Evolutionary conservation across 2,888 invertebrate genomes (phyloP).

Genomic region (Lamellibrachia satsuma): DNA sequence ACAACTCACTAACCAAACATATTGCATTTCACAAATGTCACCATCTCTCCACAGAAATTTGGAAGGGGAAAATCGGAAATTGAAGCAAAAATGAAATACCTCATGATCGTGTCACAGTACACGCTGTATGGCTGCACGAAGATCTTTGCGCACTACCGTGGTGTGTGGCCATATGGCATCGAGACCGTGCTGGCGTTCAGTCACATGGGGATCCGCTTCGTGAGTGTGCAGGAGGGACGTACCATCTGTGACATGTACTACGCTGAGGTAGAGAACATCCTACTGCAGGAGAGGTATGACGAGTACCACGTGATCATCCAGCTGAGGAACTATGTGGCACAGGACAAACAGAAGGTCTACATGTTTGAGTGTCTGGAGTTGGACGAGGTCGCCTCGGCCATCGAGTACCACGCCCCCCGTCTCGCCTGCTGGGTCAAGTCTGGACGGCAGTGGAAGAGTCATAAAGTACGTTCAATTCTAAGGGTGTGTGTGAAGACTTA

Average conservation of each 20-base stretch:
- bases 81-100: constrained; percentile 75
- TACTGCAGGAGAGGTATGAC: constrained; percentile 71
- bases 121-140: constrained; percentile 88
- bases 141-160: constrained; percentile 87
- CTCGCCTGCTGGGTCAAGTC: constrained; percentile 73
- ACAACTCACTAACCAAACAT: not conserved
- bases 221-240: constrained; percentile 90
- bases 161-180: constrained; percentile 88
- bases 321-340: constrained; percentile 74
- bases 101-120: constrained; percentile 96
- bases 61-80: constrained; percentile 28
- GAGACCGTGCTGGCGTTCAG: constrained; percentile 83
- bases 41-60: constrained; percentile 27
- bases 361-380: constrained; percentile 91
- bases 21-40: too few relatives aligned
- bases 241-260: constrained; percentile 91
- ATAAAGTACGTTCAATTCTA: constrained; percentile 18
- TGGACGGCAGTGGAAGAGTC: constrained; percentile 40
- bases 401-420: constrained; percentile 88
- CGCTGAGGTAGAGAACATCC: constrained; percentile 87
- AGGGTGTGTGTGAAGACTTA: not conserved
- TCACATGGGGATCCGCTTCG: constrained; percentile 88
- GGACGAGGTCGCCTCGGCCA: constrained; percentile 89
- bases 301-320: constrained; percentile 92
- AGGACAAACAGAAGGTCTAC: constrained; percentile 68